Percentiles rank a stretch among this genome's conserved stretches.
Conservation (phyloP, 2,113 vertebrate species). For the Ellobius talpinus region DNA sequence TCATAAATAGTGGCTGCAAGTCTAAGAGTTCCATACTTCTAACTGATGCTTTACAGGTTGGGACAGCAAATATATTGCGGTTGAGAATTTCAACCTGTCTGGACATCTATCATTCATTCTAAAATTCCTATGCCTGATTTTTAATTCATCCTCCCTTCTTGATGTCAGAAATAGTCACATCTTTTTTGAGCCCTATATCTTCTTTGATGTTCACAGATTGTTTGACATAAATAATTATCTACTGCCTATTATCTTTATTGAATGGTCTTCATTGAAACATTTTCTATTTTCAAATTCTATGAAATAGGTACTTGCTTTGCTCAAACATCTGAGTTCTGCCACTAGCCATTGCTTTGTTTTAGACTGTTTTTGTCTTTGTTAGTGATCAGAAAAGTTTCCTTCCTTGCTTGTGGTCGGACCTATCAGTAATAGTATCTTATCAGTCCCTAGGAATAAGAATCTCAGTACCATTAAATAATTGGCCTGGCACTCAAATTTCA, state of each 20-base stretch:
- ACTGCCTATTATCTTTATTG: background rate
- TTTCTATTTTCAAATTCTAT: background rate
- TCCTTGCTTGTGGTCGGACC: background rate
- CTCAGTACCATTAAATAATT: background rate
- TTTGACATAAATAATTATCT: background rate
- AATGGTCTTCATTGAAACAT: background rate
- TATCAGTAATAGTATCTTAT: background rate
- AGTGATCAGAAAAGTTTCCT: background rate
- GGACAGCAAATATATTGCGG: background rate
- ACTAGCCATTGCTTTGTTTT: background rate
- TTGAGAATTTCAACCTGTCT: background rate
- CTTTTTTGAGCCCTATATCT: background rate
- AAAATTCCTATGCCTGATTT: background rate
- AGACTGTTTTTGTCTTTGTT: background rate
- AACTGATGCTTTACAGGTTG: background rate
- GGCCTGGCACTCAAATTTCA: background rate
- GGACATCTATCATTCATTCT: too few relatives aligned
- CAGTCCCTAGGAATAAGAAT: background rate
- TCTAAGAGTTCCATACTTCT: background rate
- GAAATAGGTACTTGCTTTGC: background rate
- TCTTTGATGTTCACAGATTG: background rate
- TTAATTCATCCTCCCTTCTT: background rate
- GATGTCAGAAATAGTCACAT: background rate
- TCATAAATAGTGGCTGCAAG: background rate
- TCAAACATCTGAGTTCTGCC: background rate